Evolutionary conservation across 2,888 invertebrate genomes (phyloP), one percentile per base, ranked within the genome.

Genomic region (Idaea dimidiata): DNA sequence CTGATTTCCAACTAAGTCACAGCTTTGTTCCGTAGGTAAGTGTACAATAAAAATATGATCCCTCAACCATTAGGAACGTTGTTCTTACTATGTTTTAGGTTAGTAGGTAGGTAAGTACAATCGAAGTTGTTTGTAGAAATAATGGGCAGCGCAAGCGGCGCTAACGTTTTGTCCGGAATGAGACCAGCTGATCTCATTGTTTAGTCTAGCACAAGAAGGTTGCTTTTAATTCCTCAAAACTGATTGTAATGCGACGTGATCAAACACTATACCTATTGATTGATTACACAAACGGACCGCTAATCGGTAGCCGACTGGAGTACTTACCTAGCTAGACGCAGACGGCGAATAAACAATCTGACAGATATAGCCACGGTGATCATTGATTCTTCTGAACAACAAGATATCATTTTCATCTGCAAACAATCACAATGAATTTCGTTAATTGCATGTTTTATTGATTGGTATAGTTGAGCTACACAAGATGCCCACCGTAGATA

Each of bases 131-230:
- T 84, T 84, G 82, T 79, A 76, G 3, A 5, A 24, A 24, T 73
- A 74, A 70, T 74, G 76, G 65, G 55, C 59, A 69, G 77, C 74
- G 72, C 70, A 43, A 7, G 10, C 73, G 70, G 67, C 71, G 72
- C 72, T 75, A 75, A 75, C 75, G 76, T 73, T 77, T 79, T 73
- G 71, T 72, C 77, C 75, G 75, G 74, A 73, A 73, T 77, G 71
- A 70, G 76, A 74, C 73, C 82, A 82, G 83, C 85, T 91, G 91
- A 91, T 87, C 87, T 90, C 91, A 91, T 90, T 91, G 91, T 91
- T 91, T 91, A 91, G 91, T 91, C 91, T 91, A 88, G 63, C 86
- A 65, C 71, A 66, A 71, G 72, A 76, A 73, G 80, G 81, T 75
- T 73, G 81, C 77, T 84, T 86, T 86, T 84, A 81, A 82, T 80